Percentiles rank a stretch among this genome's conserved stretches.
Evolutionary conservation across 2,888 invertebrate genomes (phyloP).

Genomic region (Onthophagus sagittarius): DNA sequence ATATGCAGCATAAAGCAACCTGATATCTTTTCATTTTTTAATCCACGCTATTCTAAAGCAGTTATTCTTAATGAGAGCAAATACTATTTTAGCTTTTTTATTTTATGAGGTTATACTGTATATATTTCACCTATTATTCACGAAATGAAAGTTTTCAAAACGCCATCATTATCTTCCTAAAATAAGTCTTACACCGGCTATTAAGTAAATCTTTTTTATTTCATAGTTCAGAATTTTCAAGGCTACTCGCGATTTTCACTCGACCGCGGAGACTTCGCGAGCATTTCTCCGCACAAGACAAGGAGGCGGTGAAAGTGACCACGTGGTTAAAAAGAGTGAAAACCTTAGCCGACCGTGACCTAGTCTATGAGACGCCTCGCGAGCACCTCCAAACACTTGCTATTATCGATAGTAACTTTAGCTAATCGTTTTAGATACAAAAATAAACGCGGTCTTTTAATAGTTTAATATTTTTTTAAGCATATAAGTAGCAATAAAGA

Average conservation of each 20-base stretch:
- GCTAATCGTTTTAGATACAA: background rate
- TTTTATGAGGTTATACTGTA: too few species aligned
- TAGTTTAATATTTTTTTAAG: background rate
- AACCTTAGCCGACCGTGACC: background rate
- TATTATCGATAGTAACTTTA: too few species aligned
- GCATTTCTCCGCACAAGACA: background rate
- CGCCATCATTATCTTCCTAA: too few species aligned
- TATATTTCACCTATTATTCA: too few species aligned
- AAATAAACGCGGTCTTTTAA: background rate
- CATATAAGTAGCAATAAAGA: background rate
- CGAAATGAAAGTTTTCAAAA: too few species aligned
- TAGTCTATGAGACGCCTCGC: background rate
- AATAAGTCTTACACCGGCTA: too few species aligned
- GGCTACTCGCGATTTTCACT: background rate
- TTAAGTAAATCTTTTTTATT: too few species aligned
- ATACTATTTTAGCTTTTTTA: too few species aligned
- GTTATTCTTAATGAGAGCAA: too few species aligned
- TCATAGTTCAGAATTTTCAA: background rate
- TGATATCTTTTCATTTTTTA: too few species aligned
- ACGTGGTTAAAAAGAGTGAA: background rate
- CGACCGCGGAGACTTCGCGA: background rate
- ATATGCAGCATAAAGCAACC: too few species aligned
- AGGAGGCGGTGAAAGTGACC: background rate
- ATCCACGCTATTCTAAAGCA: too few species aligned
- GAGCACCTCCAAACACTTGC: background rate